Base-by-base conservation (phyloP, 2,113 vertebrate species). In the Hippolais icterina region DNA sequence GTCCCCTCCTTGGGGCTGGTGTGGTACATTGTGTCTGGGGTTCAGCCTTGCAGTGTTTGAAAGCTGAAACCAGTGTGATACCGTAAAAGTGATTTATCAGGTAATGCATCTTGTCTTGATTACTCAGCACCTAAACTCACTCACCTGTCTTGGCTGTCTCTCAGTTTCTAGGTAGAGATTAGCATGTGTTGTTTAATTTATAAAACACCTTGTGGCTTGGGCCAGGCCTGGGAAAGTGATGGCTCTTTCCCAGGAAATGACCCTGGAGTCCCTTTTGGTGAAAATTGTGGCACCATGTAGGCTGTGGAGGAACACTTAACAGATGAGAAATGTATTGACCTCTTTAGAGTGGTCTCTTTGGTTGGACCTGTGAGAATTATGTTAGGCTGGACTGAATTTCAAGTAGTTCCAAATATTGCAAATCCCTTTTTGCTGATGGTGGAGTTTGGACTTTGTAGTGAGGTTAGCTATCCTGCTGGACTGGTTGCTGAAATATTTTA, bases 51-150 rank as follows among this genome's bases (percentile, higher is more conserved):
- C 23, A 33, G 61, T 7, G 25, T 69, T 56, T 79, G 91, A 87
- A 95, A 95, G 87, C 65, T 85, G 94, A 94, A 84, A 79, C 77
- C n/a, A 28, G 49, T 61, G 49, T 68, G 78, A 69, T 72, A 75
- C 12, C 1, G 0, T 61, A 68, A 49, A 92, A 79, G 57, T 71
- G 37, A 71, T 85, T 80, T 87, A 87, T 89, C 70, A 84, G 84
- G 46, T 69, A 23, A 70, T 89, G 91, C 61, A 33, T 56, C 91
- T 87, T 81, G 53, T 64, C 87, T 37, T 93, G 49, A 87, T 94
- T 92, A 87, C 80, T 94, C 91, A 93, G 91, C 96, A 95, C 70
- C 61, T 89, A 24, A 82, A 78, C 65, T 84, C 74, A 52, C 39
- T 93, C 53, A 84, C 83, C 87, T 95, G 81, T 54, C 64, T 68